Evolutionary conservation across 2,797 vertebrate species (phyloP), one percentile per base, ranked within the genome.

Genomic region (Sebastes taczanowskii): DNA sequence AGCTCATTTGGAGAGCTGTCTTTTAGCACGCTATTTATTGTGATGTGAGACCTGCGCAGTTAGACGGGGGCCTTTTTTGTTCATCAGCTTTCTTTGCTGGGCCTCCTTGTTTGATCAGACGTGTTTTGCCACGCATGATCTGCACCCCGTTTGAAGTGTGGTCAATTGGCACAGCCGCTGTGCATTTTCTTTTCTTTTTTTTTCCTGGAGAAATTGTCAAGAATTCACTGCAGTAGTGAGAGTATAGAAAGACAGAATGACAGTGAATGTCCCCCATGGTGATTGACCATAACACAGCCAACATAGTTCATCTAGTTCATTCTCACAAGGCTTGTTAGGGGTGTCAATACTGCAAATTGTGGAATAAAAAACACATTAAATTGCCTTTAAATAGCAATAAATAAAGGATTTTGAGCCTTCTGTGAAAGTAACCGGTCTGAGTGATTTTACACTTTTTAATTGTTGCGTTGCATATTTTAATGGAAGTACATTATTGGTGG

Each of bases 101-200:
- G 79, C 81, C 77, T 74, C 77, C 87, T 75, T 71, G 83, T 91
- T 94, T 92, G 88, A 95, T 94, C 91, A 86, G 89, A 88, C 30
- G 59, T 8, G 77, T 89, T 91, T 52, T 81, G 85, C 86, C 86
- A 89, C 76, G 81, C 88, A 87, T 89, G 84, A 90, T 87, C 87
- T 82, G 77, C 87, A 85, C 85, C 83, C 83, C 76, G 81, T 91
- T 90, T 87, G 86, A 91, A 90, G 88, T 80, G 87, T 80, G 91
- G 91, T 92, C 92, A 93, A 89, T 88, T 88, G 80, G 85, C 86
- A 65, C 82, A 81, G 84, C 49, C 38, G 76, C 85, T 83, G 86
- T 83, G 82, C 85, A 66, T 84, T 86, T 76, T 81, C 74, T 59
- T 67, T 35, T 23, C 1, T 62, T 11, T 61, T 62, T 56, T 79